A percentile compares a stretch with the other conserved stretches of the same genome.
phyloP scores from a whole-genome alignment of 2,113 vertebrate genomes.

The Pteropus alecto region DNA sequence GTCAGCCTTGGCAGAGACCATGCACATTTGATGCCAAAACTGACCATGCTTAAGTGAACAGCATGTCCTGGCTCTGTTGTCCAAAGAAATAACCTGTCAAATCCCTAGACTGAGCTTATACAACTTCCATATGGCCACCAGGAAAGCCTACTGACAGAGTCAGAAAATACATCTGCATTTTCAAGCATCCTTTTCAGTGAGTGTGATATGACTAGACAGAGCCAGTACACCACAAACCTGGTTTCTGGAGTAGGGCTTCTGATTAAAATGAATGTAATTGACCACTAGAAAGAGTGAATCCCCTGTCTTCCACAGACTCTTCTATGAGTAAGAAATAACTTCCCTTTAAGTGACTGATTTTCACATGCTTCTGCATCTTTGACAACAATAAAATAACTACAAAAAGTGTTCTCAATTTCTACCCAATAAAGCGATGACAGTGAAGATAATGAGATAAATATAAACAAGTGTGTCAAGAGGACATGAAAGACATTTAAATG shows the following conservation, averaged over 20 bases:
- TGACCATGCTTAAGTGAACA: conserved; percentile 71
- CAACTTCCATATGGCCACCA: not conserved
- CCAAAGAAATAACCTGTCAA: conserved; percentile 65
- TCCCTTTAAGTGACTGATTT: not conserved
- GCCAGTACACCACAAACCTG: not conserved
- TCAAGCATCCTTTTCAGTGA: not conserved
- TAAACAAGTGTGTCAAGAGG: not conserved
- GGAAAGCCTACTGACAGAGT: not conserved
- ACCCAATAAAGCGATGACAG: not conserved
- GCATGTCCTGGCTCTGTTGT: not conserved
- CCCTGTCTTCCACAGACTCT: not conserved
- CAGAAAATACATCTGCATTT: not conserved
- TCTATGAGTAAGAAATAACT: not conserved
- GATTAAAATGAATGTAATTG: not conserved
- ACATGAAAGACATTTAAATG: not conserved
- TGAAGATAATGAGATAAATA: not conserved
- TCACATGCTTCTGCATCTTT: not conserved
- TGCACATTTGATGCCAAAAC: conserved; percentile 11
- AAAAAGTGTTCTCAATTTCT: not conserved
- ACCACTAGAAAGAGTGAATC: not conserved
- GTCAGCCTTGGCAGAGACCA: conserved; percentile 43
- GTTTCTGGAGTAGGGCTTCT: not conserved
- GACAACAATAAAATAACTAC: not conserved
- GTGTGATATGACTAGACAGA: not conserved
- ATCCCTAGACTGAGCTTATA: not conserved